phyloP scores from a whole-genome alignment of 2,888 invertebrate genomes.

The Euzophera pinguis region DNA sequence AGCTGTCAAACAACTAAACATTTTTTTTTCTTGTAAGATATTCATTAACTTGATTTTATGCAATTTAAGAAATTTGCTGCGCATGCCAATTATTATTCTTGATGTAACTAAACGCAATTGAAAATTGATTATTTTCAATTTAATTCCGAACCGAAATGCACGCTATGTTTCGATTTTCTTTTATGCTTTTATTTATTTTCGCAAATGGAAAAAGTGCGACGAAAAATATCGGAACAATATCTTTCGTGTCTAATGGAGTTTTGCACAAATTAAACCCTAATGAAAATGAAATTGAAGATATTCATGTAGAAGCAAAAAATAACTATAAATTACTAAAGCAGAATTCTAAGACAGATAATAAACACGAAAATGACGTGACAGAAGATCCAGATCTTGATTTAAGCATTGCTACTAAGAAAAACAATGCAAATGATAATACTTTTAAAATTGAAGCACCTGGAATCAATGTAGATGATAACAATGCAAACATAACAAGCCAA shows the following conservation, averaged over 20 bases:
- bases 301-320: background rate
- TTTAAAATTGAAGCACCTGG: background rate
- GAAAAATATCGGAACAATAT: background rate
- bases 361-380: background rate
- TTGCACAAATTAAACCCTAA: background rate
- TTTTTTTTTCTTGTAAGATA: too few relatives aligned
- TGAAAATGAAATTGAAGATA: background rate
- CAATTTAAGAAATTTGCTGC: background rate
- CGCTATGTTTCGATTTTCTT: background rate
- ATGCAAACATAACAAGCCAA: background rate
- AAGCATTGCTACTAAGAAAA: too few relatives aligned
- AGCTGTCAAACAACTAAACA: too few relatives aligned
- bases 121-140: background rate
- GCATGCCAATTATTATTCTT: background rate
- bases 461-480: background rate
- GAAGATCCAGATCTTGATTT: background rate
- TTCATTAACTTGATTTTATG: background rate
- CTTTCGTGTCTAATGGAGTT: background rate
- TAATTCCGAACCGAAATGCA: background rate
- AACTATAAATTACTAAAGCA: background rate
- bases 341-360: background rate
- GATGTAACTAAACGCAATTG: background rate
- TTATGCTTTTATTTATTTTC: background rate
- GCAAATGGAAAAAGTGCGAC: background rate
- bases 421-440: background rate